Evolutionary conservation across 2,113 vertebrate genomes (phyloP), one percentile per base, ranked within the genome.

Genomic region (Caranx melampygus): DNA sequence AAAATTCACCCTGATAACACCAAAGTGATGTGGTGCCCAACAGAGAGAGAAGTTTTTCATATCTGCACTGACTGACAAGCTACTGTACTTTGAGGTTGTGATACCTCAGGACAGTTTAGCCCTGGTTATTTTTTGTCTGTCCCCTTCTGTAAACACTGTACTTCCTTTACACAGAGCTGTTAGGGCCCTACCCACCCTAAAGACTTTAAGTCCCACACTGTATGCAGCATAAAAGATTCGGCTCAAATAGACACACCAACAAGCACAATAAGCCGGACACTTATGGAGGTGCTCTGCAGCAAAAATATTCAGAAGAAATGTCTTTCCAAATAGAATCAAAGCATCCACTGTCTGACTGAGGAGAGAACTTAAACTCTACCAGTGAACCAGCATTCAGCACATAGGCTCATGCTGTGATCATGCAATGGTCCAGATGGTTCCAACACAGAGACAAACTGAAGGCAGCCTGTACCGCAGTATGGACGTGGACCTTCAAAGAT

Each of bases 351-450:
- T 78, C 60, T 69, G 58, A 67, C 35, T 42, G 67, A 67, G 69
- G 12, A 69, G 31, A 65, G 34, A 78, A 89, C 66, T 79, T 82
- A 61, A 87, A 79, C 61, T 86, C 72, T 31, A 76, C 68, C 63
- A 79, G 31, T 34, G 66, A 84, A 90, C 54, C 81, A 78, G 63
- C 60, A 60, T 78, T 87, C 82, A 78, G 75, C 78, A 62, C 63
- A 78, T 33, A 66, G 64, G 49, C 69, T 70, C 88, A 83, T 21
- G 78, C 77, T 91, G 88, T 87, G 88, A 79, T 73, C 83, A 75
- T 44, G 78, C 79, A 73, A 88, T 67, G 58, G 84, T 83, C 83
- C 89, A 91, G 88, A 90, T 90, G 79, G 86, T 87, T 93, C 77
- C 83, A 74, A 74, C 79, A 62, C 40, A 20, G 75, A 87, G 75